Conservation (phyloP, 2,888 invertebrate species). For the Heliconius hortense region DNA sequence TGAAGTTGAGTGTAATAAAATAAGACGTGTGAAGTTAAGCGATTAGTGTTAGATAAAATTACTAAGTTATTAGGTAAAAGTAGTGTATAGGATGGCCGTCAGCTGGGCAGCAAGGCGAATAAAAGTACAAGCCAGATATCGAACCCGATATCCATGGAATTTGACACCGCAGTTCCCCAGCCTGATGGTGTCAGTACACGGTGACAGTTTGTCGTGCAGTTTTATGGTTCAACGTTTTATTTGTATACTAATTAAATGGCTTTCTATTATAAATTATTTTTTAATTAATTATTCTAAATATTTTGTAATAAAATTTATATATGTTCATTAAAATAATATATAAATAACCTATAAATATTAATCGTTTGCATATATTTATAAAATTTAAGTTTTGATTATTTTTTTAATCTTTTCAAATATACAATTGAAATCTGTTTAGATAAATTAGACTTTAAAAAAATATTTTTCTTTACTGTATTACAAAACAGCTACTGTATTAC, state of each 20-base stretch:
- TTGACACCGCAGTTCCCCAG: constrained; percentile 51
- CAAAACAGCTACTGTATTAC: no score
- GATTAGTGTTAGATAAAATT: constrained; percentile 38
- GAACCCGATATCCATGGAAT: constrained; percentile 65
- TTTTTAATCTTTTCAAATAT: no score
- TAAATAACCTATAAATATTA: no score
- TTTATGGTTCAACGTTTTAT: constrained; percentile 36
- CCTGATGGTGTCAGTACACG: constrained; percentile 39
- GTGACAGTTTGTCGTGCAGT: constrained; percentile 38
- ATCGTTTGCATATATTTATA: no score
- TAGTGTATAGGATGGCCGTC: constrained; percentile 48
- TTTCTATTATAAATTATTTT: neutral
- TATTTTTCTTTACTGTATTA: neutral
- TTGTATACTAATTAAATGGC: constrained; percentile 20
- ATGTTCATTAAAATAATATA: no score
- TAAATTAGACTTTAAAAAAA: no score
- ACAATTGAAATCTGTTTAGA: no score
- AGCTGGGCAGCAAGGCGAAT: constrained; percentile 58
- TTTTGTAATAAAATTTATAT: no score
- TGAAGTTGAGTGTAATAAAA: constrained; percentile 8
- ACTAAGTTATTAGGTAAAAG: constrained; percentile 39
- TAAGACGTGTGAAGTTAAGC: constrained; percentile 25
- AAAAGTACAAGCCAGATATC: constrained; percentile 54
- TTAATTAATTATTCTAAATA: neutral
- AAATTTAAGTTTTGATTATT: no score